These are phyloP conservation scores for Trichechus manatus DNA, from an alignment of 2,113 vertebrate species.

Conservation along the genomic window DNA sequence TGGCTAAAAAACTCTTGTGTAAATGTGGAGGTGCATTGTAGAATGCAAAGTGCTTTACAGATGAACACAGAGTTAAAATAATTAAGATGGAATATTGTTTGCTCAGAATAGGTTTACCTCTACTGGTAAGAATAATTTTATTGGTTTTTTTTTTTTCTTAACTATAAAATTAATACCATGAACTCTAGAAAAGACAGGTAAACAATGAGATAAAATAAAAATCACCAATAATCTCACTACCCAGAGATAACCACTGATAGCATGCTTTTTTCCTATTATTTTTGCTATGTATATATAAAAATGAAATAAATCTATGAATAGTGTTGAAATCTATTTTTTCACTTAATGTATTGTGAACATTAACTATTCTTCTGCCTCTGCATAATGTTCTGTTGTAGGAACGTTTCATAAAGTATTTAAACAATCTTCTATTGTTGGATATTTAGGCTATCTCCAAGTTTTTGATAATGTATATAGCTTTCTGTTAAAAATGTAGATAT, in stretches of 20 bases:
- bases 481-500: background rate
- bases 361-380: background rate
- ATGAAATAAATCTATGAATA: background rate
- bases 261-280: background rate
- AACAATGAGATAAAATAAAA: slow-evolving; percentile 43
- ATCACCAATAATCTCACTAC: background rate
- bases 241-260: background rate
- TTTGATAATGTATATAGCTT: background rate
- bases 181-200: background rate
- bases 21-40: background rate
- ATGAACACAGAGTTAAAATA: background rate
- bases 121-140: slow-evolving; percentile 5
- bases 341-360: background rate
- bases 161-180: slow-evolving; percentile 7
- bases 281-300: background rate
- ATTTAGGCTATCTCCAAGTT: background rate
- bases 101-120: background rate
- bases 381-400: background rate
- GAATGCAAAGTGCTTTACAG: background rate
- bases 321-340: background rate
- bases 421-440: background rate
- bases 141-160: slow-evolving; percentile 48
- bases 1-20: slow-evolving; percentile 18
- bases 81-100: slow-evolving; percentile 14
- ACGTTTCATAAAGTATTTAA: slow-evolving; percentile 15